These are phyloP conservation scores for Pachycephus smyrnensis DNA, from an alignment of 2,888 invertebrate genomes.

Conservation along the genomic window DNA sequence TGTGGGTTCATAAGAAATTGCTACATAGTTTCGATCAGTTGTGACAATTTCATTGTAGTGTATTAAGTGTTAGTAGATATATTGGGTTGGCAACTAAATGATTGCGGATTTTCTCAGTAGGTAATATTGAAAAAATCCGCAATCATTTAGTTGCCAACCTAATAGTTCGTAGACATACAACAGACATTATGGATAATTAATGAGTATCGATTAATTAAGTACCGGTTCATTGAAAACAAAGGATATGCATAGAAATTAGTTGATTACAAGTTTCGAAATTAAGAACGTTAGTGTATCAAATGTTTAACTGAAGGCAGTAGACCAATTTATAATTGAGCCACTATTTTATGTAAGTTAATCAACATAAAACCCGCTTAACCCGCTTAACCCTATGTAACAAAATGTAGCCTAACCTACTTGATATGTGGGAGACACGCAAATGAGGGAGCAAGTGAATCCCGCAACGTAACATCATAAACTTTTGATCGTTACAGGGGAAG, in stretches of 20 bases:
- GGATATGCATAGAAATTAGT: background rate
- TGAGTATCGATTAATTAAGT: background rate
- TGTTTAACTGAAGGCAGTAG: background rate
- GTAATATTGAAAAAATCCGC: too few species aligned
- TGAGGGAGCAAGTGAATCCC: background rate
- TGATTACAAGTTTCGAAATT: background rate
- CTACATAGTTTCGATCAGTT: background rate
- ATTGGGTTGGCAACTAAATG: too few species aligned
- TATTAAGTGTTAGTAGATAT: background rate
- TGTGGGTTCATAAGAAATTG: background rate
- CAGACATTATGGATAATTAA: background rate
- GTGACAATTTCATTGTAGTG: background rate
- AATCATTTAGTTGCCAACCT: too few species aligned
- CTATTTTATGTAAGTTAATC: background rate
- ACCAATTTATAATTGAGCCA: background rate
- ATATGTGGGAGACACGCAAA: background rate
- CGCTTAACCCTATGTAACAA: background rate
- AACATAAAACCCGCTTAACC: background rate
- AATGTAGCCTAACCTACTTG: background rate
- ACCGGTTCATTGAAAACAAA: background rate
- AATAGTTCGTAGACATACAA: background rate
- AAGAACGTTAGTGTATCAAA: background rate
- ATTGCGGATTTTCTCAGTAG: too few species aligned
- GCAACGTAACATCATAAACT: background rate
- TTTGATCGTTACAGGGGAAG: conserved; percentile 71